These are phyloP conservation scores for Popillia japonica DNA, from an alignment of 1,140 invertebrate species.

Conservation along the genomic window DNA sequence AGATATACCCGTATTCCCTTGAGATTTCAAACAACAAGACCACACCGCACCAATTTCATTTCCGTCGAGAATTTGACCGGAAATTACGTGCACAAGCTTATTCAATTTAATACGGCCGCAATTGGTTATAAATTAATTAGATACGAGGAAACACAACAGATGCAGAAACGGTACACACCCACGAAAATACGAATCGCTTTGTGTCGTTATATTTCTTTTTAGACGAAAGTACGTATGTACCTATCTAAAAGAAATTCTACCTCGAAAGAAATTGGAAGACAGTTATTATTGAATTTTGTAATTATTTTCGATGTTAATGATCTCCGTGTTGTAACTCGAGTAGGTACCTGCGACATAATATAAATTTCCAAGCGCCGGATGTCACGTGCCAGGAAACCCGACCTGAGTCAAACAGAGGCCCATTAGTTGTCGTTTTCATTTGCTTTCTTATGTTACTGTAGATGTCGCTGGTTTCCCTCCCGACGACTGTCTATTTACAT, in stretches of 20 bases:
- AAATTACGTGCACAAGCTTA: conserved; percentile 42
- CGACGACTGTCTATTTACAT: conserved; percentile 36
- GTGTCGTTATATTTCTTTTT: no score
- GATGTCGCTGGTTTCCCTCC: conserved; percentile 11
- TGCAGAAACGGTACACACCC: neutral
- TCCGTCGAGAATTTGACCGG: conserved; percentile 44
- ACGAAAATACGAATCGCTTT: no score
- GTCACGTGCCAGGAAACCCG: conserved; percentile 52
- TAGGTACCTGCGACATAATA: conserved; percentile 37
- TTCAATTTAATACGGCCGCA: conserved; percentile 36
- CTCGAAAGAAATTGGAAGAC: conserved; percentile 2
- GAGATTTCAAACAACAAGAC: conserved; percentile 26
- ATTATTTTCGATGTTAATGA: conserved; percentile 43
- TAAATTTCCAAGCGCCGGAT: conserved; percentile 46
- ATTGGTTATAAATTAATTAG: conserved; percentile 29
- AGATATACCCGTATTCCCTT: neutral
- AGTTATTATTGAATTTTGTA: conserved; percentile 35
- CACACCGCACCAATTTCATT: conserved; percentile 43
- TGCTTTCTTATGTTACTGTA: conserved; percentile 39
- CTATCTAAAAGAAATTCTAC: neutral
- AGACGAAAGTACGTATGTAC: no score
- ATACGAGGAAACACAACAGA: neutral
- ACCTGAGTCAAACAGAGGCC: conserved; percentile 51
- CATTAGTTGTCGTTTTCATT: conserved; percentile 45
- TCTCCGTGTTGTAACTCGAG: conserved; percentile 48